A percentile compares a stretch with the other conserved stretches of the same genome.
Conservation (phyloP, 2,797 vertebrate genomes). For the Acanthiza pusilla region DNA sequence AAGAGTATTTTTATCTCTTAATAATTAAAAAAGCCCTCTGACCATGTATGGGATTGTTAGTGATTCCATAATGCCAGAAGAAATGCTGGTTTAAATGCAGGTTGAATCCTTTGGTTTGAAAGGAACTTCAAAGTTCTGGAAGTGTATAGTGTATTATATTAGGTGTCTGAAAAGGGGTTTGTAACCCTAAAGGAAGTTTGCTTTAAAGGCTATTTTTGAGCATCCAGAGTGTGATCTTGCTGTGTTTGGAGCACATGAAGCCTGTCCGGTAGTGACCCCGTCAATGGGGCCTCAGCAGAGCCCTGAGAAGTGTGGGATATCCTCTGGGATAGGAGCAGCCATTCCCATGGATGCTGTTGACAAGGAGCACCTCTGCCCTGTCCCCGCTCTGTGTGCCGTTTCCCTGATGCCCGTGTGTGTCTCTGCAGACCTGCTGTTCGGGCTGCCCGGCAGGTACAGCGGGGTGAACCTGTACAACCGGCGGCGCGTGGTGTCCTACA, state of each 20-base stretch:
- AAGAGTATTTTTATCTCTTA: not conserved
- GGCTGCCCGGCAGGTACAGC: constrained; percentile 88
- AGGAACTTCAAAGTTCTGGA: not conserved
- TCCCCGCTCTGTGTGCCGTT: too few species aligned
- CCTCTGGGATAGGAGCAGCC: rapidly evolving
- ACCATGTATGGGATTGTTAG: rapidly evolving
- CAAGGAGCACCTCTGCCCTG: rapidly evolving
- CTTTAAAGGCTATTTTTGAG: not conserved
- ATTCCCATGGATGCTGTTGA: rapidly evolving
- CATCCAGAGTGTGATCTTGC: rapidly evolving
- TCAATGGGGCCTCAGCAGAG: rapidly evolving
- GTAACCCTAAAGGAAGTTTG: not conserved
- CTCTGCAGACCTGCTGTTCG: constrained; percentile 88
- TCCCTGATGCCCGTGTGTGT: rapidly evolving
- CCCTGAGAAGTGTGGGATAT: rapidly evolving
- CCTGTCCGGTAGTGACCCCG: not conserved
- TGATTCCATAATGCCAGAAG: not conserved
- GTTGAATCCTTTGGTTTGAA: not conserved
- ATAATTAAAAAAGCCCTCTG: not conserved
- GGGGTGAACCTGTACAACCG: constrained; percentile 87
- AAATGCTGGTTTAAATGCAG: not conserved
- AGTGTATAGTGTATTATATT: not conserved
- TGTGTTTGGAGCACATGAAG: not conserved
- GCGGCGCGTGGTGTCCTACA: constrained; percentile 88
- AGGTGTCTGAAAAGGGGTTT: not conserved